These are phyloP conservation scores for Slavum lentiscoides DNA, from an alignment of 2,888 invertebrate species.

Conservation along the genomic window DNA sequence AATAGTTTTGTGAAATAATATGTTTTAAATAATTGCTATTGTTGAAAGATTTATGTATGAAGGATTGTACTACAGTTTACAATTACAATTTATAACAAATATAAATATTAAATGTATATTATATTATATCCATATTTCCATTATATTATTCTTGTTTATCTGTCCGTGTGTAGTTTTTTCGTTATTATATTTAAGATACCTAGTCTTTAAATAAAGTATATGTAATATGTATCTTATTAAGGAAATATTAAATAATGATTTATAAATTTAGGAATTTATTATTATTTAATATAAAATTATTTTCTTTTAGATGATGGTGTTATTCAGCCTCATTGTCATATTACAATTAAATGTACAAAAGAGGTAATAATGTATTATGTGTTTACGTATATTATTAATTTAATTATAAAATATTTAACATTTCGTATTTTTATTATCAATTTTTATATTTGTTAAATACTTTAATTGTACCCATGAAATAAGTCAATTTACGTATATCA, in stretches of 20 bases:
- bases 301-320: constrained; percentile 56
- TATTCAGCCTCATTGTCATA: constrained; percentile 84
- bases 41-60: not conserved
- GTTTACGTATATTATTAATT: not conserved
- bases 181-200: no score
- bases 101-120: no score
- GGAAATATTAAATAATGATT: no score
- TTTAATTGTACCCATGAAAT: not conserved
- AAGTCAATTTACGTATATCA: no score
- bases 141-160: no score
- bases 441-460: not conserved
- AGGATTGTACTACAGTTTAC: not conserved
- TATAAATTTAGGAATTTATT: not conserved
- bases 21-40: not conserved
- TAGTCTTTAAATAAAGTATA: no score
- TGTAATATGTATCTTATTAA: no score
- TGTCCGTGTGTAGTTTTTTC: no score
- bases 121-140: no score
- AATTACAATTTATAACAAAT: not conserved
- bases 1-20: not conserved
- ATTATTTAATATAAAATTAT: not conserved
- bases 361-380: constrained; percentile 68
- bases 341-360: constrained; percentile 86
- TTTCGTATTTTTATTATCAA: not conserved
- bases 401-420: not conserved